A percentile compares a stretch with the other conserved stretches of the same genome.
Evolutionary conservation across 1,140 invertebrate genomes (phyloP).

Genomic region (Aphaenogaster ashmeadi): DNA sequence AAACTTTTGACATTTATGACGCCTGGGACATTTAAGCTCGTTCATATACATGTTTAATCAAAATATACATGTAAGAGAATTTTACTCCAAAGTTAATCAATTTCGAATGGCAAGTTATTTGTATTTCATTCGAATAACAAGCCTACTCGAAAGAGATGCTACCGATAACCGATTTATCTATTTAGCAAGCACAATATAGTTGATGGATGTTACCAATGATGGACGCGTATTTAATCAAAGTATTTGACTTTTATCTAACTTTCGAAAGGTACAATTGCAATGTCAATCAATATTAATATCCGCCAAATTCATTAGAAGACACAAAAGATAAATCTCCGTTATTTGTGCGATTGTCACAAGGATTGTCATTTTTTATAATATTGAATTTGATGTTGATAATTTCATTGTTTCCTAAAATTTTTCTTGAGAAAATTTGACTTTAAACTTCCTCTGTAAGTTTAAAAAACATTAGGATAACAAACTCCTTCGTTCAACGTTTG

Average conservation of each 20-base stretch:
- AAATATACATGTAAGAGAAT: neutral
- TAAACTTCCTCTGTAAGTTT: neutral
- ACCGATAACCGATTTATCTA: neutral
- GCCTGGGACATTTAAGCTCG: neutral
- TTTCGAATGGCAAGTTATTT: neutral
- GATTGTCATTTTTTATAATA: neutral
- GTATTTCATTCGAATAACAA: slow-evolving; percentile 1
- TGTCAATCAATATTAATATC: neutral
- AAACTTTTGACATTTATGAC: neutral
- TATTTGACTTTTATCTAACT: neutral
- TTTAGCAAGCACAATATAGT: neutral
- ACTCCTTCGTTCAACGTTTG: neutral
- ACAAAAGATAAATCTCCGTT: neutral
- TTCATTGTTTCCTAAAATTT: neutral
- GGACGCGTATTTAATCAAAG: neutral
- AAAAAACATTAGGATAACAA: slow-evolving; percentile 8
- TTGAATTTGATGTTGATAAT: neutral
- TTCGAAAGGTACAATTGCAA: neutral
- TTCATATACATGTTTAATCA: neutral
- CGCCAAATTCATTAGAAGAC: neutral
- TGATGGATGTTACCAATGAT: neutral
- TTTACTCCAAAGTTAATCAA: neutral
- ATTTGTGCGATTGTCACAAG: neutral
- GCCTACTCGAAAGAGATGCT: neutral
- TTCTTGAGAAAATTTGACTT: neutral